Evolutionary conservation across 2,797 vertebrate genomes (phyloP).

Genomic region (Propithecus deckenii): DNA sequence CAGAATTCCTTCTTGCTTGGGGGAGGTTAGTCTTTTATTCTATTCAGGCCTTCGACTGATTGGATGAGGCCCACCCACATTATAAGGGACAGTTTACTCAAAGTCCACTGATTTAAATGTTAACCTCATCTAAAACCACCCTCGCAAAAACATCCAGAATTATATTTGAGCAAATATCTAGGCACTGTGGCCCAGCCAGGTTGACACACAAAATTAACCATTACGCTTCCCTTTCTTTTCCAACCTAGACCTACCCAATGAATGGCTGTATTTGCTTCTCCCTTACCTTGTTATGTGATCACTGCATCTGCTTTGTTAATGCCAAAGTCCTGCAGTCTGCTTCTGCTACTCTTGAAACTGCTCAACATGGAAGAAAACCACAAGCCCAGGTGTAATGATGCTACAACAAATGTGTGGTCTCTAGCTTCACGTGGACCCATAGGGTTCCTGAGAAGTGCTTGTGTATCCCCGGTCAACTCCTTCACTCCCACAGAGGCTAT

Average conservation of each 20-base stretch:
- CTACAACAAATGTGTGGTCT: not conserved
- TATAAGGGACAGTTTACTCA: not conserved
- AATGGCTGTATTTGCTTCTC: not conserved
- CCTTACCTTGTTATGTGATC: not conserved
- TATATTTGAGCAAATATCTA: not conserved
- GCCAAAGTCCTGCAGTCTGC: not conserved
- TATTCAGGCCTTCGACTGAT: not conserved
- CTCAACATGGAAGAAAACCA: not conserved
- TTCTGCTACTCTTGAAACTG: constrained; percentile 16
- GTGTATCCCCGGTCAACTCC: not conserved
- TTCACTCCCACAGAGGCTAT: not conserved
- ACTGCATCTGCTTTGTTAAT: not conserved
- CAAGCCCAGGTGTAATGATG: not conserved
- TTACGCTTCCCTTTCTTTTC: not conserved
- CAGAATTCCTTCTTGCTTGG: not conserved
- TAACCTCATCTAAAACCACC: not conserved
- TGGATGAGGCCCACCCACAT: not conserved
- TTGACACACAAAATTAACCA: not conserved
- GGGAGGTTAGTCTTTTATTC: not conserved
- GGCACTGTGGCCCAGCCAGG: not conserved
- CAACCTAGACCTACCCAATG: not conserved
- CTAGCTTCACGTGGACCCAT: not conserved
- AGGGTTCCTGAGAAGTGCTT: not conserved
- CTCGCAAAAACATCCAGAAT: not conserved
- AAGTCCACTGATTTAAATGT: not conserved